These are phyloP conservation scores for Malacoraja senta DNA, from an alignment of 2,797 vertebrate genomes.

Conservation along the genomic window DNA sequence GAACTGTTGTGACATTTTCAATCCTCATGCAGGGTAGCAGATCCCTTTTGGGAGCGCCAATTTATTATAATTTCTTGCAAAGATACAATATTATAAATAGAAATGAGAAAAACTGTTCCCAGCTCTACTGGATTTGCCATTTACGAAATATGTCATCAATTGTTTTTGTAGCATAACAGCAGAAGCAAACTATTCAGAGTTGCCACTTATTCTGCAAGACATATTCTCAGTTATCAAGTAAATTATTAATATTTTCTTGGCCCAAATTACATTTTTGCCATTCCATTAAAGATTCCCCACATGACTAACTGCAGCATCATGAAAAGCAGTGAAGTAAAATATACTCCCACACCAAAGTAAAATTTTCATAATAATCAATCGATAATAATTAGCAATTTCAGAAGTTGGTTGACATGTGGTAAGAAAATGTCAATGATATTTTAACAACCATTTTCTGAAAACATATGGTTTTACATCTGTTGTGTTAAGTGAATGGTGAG, in stretches of 20 bases:
- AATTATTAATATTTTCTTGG: conserved; percentile 14
- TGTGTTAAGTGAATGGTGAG: neutral
- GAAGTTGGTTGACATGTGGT: neutral
- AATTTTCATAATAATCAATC: neutral
- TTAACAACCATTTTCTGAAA: neutral
- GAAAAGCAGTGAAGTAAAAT: neutral
- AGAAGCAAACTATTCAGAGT: neutral
- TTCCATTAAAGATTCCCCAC: neutral
- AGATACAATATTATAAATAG: neutral
- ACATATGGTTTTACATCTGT: neutral
- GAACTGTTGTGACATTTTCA: neutral
- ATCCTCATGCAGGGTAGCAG: neutral
- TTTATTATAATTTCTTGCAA: conserved; percentile 18
- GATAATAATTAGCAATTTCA: neutral
- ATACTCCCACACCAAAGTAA: neutral
- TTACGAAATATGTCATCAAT: conserved; percentile 3
- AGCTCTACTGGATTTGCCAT: neutral
- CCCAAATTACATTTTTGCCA: conserved; percentile 8
- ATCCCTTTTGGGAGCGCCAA: neutral
- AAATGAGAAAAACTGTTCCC: neutral
- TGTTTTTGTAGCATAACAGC: neutral
- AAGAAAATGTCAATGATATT: neutral
- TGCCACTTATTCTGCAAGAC: neutral
- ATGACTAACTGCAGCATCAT: neutral
- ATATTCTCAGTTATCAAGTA: conserved; percentile 18